These are phyloP conservation scores for Pelodiscus sinensis DNA, from an alignment of 2,113 vertebrate species.

Conservation along the genomic window DNA sequence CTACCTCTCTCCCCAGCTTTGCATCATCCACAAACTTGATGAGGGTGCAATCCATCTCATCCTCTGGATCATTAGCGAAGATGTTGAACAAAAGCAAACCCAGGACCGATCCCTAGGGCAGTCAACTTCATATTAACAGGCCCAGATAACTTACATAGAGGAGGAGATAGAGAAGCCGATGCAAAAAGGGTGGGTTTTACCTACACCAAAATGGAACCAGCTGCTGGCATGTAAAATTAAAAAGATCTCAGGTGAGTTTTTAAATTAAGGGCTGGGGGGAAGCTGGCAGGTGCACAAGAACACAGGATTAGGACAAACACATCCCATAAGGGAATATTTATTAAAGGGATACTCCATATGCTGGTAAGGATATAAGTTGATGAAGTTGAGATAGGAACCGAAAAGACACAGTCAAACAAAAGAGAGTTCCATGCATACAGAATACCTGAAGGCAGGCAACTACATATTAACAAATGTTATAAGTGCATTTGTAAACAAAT, in stretches of 20 bases:
- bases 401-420: not conserved
- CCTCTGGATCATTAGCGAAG: too few species aligned
- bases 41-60: too few species aligned
- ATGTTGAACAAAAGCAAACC: too few species aligned
- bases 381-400: not conserved
- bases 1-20: too few species aligned
- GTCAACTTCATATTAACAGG: not conserved
- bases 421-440: not conserved
- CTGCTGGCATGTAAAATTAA: not conserved
- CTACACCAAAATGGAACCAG: not conserved
- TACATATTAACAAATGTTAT: not conserved
- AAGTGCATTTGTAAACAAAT: not conserved
- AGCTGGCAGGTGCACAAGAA: not conserved
- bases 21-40: too few species aligned
- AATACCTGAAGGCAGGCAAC: not conserved
- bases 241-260: not conserved
- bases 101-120: too few species aligned
- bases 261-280: not conserved
- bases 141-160: not conserved
- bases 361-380: not conserved
- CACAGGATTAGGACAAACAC: not conserved
- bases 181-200: not conserved
- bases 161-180: not conserved
- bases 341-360: not conserved
- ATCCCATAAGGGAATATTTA: not conserved